phyloP scores from a whole-genome alignment of 2,113 vertebrate species.

The Mionectes macconnelli region DNA sequence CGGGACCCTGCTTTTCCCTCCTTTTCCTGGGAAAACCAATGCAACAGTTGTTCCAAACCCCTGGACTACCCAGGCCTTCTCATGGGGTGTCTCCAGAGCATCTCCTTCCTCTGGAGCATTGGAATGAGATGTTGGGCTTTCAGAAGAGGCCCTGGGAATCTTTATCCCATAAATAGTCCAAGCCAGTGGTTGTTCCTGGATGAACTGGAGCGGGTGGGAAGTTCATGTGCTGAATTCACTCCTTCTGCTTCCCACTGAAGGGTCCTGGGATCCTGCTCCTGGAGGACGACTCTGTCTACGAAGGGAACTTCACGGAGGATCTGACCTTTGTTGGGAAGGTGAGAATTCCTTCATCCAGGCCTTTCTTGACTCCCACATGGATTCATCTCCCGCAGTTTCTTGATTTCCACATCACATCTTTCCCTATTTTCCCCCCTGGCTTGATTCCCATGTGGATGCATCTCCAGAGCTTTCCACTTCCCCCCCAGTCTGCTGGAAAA shows the following conservation, averaged over 20 bases:
- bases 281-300: slow-evolving; percentile 73
- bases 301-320: slow-evolving; percentile 75
- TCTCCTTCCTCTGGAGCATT: background rate
- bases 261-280: slow-evolving; percentile 73
- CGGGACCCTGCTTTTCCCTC: background rate
- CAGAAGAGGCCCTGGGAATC: rapidly evolving
- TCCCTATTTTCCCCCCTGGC: too few species aligned
- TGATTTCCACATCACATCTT: too few species aligned
- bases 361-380: background rate
- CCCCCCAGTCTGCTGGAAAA: background rate
- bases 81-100: background rate
- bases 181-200: background rate
- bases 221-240: background rate
- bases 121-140: background rate
- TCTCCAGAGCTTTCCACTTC: background rate
- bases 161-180: background rate
- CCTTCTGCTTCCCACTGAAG: background rate
- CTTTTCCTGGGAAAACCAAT: background rate
- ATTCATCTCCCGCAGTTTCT: background rate
- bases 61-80: background rate
- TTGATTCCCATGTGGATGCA: background rate
- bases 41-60: background rate
- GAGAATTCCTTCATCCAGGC: background rate
- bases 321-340: slow-evolving; percentile 73
- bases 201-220: background rate